Evolutionary conservation across 2,797 vertebrate species (phyloP), one percentile per base, ranked within the genome.

Genomic region (Cossypha polioptera): DNA sequence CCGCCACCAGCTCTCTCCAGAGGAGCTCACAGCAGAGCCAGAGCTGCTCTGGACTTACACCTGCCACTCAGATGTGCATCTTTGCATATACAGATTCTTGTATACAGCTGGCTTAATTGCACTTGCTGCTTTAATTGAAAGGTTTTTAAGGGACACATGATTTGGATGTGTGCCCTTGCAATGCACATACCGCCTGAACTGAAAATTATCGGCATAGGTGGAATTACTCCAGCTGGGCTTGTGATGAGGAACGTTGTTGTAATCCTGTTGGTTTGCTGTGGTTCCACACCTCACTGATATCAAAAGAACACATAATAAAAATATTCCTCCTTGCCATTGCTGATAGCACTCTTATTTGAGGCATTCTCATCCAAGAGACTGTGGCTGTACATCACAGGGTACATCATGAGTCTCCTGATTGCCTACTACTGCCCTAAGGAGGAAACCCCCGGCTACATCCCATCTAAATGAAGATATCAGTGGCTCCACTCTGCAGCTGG

Each of bases 41-140:
- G 43, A 90, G 24, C 8, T 22, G 15, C 47, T 83, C 78, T 26
- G 71, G 83, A 58, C 85, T 38, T 81, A 9, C 68, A 54, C 77
- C 88, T 88, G 86, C 29, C 71, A 63, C 47, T 78, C 77, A 61
- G 79, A 76, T 57, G 69, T 47, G 80, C 18, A 74, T 76, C 55
- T 92, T 66, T 61, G 63, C 63, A 28, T 83, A 8, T 26, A 57
- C 28, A 10, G 35, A 61, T 80, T 80, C 86, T 50, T 90, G 62
- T 90, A 91, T 95, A 95, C 54, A 68, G 88, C 79, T 94, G 76
- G 61, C 93, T 91, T 83, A 54, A 35, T 72, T 86, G 82, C 73
- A 80, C 43, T 55, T 62, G 38, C 72, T 69, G 69, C 91, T 96
- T 83, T 75, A 69, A 73, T 58, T n/a, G 79, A 16, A 51, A 84